A percentile compares a stretch with the other conserved stretches of the same genome.
Conservation (phyloP, 2,888 invertebrate species). For the Drosophila villosipedis region DNA sequence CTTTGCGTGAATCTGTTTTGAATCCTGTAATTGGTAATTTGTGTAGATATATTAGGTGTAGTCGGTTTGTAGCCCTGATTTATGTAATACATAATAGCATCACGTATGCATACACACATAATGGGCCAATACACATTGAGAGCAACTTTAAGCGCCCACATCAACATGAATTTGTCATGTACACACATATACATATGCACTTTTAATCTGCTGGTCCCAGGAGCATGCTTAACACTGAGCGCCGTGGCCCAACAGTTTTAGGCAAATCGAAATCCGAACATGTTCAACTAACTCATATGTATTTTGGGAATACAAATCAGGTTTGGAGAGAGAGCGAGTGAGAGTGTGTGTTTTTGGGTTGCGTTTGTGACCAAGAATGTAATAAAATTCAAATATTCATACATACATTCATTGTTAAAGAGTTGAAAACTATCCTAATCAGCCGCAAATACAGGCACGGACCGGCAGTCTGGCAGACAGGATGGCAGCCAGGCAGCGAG, state of each 20-base stretch:
- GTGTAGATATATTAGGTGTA: not conserved
- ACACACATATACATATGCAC: not conserved
- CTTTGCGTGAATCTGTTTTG: not conserved
- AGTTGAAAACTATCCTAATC: constrained; percentile 16
- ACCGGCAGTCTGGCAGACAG: not conserved
- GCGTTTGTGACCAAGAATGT: not conserved
- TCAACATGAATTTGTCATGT: constrained; percentile 16
- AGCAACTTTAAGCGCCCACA: constrained; percentile 11
- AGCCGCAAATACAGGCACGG: not conserved
- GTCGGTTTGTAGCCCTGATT: not conserved
- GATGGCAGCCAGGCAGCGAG: not conserved
- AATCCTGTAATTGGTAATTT: not conserved
- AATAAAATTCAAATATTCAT: constrained; percentile 49
- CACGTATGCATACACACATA: not conserved
- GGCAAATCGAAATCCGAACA: constrained; percentile 4
- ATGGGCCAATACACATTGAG: not conserved
- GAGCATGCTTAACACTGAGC: constrained; percentile 25
- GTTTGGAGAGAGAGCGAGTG: not conserved
- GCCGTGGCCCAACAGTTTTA: not conserved
- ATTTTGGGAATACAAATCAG: constrained; percentile 26
- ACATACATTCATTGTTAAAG: constrained; percentile 50
- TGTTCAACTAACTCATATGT: constrained; percentile 19
- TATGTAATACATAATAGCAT: not conserved
- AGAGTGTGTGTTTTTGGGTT: not conserved
- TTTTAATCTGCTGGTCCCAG: constrained; percentile 33